Conservation (phyloP, 2,797 vertebrate species). For the Epinephelus malabaricus region DNA sequence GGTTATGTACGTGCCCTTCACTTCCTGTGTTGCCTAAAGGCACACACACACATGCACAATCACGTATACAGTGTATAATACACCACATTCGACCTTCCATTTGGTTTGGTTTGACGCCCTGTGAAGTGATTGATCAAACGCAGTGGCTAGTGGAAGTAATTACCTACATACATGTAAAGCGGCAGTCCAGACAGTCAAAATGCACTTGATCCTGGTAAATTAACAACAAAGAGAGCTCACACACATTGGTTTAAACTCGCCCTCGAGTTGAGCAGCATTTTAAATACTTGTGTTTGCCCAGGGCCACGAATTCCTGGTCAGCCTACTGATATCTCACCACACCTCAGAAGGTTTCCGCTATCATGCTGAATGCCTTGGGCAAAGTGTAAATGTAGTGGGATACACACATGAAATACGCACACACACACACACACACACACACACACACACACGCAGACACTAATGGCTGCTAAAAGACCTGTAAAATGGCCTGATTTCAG, state of each 20-base stretch:
- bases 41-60: neutral
- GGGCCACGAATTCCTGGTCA: conserved; percentile 55
- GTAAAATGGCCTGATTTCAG: conserved; percentile 29
- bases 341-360: conserved; percentile 39
- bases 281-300: conserved; percentile 41
- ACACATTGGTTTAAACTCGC: conserved; percentile 17
- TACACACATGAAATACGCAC: neutral
- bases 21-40: conserved; percentile 54
- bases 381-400: conserved; percentile 26
- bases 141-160: conserved; percentile 7
- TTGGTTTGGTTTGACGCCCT: conserved; percentile 18
- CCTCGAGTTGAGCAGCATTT: conserved; percentile 32
- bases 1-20: conserved; percentile 19
- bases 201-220: conserved; percentile 26
- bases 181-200: conserved; percentile 5
- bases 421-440: neutral
- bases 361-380: conserved; percentile 37
- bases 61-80: neutral
- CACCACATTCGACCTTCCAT: neutral
- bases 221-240: conserved; percentile 18
- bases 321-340: conserved; percentile 39
- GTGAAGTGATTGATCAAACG: conserved; percentile 16
- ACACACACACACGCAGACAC: neutral
- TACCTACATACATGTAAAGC: conserved; percentile 1
- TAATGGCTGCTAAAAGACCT: conserved; percentile 23